These are phyloP conservation scores for Drosophila demipolita DNA, from an alignment of 2,888 invertebrate species.

Conservation along the genomic window DNA sequence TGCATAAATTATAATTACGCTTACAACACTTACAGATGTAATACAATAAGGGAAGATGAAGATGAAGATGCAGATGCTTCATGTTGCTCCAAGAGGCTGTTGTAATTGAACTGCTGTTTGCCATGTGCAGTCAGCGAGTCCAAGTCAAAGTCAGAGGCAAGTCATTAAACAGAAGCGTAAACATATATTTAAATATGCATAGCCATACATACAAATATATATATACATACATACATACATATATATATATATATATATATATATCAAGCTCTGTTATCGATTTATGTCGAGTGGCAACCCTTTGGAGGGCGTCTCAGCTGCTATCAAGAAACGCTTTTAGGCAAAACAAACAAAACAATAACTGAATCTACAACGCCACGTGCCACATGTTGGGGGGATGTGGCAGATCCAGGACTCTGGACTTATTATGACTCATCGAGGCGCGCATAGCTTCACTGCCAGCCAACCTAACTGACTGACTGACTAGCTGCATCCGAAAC, in stretches of 20 bases:
- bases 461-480: slow-evolving; percentile 22
- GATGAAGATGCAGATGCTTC: neutral
- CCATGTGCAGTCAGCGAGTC: neutral
- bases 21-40: slow-evolving; percentile 47
- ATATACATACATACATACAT: neutral
- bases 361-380: slow-evolving; percentile 50
- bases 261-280: slow-evolving; percentile 22
- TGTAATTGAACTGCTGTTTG: neutral
- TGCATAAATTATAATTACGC: slow-evolving; percentile 36
- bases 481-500: slow-evolving; percentile 7
- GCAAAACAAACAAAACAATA: slow-evolving; percentile 61
- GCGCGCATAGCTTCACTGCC: slow-evolving; percentile 53
- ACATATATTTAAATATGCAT: slow-evolving; percentile 1
- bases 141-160: neutral
- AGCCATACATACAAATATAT: neutral
- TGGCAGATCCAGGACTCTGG: slow-evolving; percentile 17
- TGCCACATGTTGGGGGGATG: slow-evolving; percentile 26
- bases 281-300: slow-evolving; percentile 32
- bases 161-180: neutral
- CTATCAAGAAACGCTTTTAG: slow-evolving; percentile 67
- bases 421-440: slow-evolving; percentile 64
- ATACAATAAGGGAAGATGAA: slow-evolving; percentile 15
- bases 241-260: neutral
- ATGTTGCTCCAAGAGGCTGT: neutral
- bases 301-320: slow-evolving; percentile 32